Evolutionary conservation across 2,888 invertebrate genomes (phyloP), one percentile per base, ranked within the genome.

Genomic region (Cantharis flavilabris): DNA sequence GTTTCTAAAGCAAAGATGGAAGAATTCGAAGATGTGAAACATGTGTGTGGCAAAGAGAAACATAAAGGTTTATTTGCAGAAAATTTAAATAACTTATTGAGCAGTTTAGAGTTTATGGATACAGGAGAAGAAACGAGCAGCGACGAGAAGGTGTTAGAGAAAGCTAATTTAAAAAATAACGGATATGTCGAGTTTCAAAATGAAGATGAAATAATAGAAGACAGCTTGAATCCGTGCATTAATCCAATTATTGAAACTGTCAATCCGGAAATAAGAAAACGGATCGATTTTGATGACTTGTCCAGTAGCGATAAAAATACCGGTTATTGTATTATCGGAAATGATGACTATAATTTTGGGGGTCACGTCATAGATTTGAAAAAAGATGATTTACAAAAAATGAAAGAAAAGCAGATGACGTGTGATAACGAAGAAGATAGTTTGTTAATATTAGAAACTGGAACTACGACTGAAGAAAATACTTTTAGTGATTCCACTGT

Each of bases 41-140:
- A 88, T 79, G 83, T 88, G 71, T 89, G 88, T 81, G 88, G 86
- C 62, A 83, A 82, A 20, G 88, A 80, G 72, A 82, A 81, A 71
- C 79, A 77, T 85, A 83, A 84, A 72, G 82, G 80, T 10, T 84
- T 83, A 14, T 77, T 86, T 30, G 82, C 84, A 10, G 86, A 86
- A 82, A 84, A 85, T 70, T 81, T 85, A 73, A 85, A 86, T 78
- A 85, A 87, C n/a, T 94, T 95, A 71, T 89, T 93, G 69, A 95
- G 95, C 81, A 94, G 95, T 84, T 94, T 96, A 81, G 96, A 96
- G 85, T 97, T 94, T 85, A 96, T 95, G 90, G 97, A 97, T 85
- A 95, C 95, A 0, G 96, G 95, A 0, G 95, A 94, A 0, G 95
- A 95, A 84, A 94, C 94, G n/a, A 92, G 94, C 18, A 91, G 93